Conservation (phyloP, 2,888 invertebrate genomes). For the Spisula subtruncata region DNA sequence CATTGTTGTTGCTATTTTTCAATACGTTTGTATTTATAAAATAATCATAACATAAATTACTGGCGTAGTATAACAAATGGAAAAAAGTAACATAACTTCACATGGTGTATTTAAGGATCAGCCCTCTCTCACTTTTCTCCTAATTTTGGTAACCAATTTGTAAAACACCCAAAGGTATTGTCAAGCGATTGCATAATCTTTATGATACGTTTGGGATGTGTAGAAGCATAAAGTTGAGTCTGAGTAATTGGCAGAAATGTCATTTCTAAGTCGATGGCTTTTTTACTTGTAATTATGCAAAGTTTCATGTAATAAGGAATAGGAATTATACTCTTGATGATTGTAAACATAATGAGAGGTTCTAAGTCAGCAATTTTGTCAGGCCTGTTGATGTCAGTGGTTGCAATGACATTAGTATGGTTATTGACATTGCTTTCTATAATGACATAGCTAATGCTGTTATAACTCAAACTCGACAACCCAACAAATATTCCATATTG, state of each 20-base stretch:
- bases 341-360: not conserved
- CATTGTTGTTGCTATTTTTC: no score
- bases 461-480: no score
- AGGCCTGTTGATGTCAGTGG: not conserved
- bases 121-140: no score
- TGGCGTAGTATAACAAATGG: no score
- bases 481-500: no score
- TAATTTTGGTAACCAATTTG: not conserved
- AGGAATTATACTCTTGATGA: conserved; percentile 17
- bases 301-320: conserved; percentile 6
- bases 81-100: no score
- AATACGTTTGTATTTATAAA: no score
- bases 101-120: no score
- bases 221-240: not conserved
- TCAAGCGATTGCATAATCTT: not conserved
- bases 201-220: not conserved
- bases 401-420: no score
- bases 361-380: not conserved
- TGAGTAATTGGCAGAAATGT: not conserved
- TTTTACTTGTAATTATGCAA: not conserved
- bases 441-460: no score
- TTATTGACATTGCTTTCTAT: no score
- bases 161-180: not conserved
- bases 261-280: not conserved
- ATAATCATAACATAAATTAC: no score